phyloP scores from a whole-genome alignment of 2,888 invertebrate genomes.

The Petrolisthes manimaculis region DNA sequence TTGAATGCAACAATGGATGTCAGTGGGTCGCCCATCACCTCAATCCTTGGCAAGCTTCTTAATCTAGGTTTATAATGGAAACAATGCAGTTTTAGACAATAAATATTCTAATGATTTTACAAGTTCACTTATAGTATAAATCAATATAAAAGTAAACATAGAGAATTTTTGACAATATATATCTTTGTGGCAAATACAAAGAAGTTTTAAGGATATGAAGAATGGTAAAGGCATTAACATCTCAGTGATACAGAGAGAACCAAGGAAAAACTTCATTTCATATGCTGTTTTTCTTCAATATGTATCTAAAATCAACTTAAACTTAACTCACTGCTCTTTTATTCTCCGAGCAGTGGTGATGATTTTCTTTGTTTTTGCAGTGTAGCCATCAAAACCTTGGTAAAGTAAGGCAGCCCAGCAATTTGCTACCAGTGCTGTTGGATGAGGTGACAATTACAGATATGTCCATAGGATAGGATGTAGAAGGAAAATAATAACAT shows the following conservation, averaged over 20 bases:
- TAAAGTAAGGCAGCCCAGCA: constrained; percentile 97
- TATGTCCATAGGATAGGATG: too few relatives aligned
- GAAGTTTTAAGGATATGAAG: constrained; percentile 15
- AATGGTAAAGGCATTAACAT: background rate
- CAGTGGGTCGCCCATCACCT: constrained; percentile 87
- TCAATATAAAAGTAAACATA: too few relatives aligned
- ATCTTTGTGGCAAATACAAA: background rate
- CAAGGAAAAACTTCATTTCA: background rate
- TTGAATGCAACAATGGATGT: constrained; percentile 93
- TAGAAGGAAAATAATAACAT: too few relatives aligned
- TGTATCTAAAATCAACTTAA: background rate
- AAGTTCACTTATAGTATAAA: background rate
- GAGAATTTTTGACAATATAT: too few relatives aligned
- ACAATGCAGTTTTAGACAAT: background rate
- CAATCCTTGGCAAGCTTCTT: constrained; percentile 82
- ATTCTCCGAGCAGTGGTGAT: constrained; percentile 84
- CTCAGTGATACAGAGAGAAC: constrained; percentile 19
- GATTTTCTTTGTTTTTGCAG: constrained; percentile 85
- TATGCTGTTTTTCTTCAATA: background rate
- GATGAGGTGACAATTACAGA: background rate
- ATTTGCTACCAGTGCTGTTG: constrained; percentile 85
- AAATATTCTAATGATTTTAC: background rate
- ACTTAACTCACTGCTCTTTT: constrained; percentile 77
- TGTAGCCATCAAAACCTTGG: constrained; percentile 87
- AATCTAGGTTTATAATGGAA: constrained; percentile 74